Conservation (phyloP, 1,140 invertebrate species). For the Lepidurus apus region DNA sequence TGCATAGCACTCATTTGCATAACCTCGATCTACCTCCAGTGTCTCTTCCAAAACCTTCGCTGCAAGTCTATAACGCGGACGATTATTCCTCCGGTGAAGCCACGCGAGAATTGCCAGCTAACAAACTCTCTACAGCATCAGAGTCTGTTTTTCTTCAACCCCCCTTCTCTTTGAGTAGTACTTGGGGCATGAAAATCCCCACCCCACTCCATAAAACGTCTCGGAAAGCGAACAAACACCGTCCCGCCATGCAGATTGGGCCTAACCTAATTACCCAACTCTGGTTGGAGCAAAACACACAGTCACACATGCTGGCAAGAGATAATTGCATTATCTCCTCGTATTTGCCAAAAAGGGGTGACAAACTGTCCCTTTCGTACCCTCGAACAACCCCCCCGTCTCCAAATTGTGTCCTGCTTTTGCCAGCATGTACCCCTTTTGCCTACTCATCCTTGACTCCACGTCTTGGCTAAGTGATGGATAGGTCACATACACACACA, state of each 20-base stretch:
- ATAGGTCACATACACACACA: not conserved
- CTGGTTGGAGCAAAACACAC: slow-evolving; percentile 7
- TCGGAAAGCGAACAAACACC: not conserved
- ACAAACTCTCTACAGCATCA: not conserved
- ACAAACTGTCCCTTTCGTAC: not conserved
- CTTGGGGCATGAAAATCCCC: not conserved
- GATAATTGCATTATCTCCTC: slow-evolving; percentile 15
- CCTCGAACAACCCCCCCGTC: not conserved
- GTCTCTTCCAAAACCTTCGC: slow-evolving; percentile 4
- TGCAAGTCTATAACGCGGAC: not conserved
- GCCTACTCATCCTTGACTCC: slow-evolving; percentile 8
- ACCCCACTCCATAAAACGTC: not conserved
- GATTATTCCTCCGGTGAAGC: not conserved
- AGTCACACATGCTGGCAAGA: not conserved
- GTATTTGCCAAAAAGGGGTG: slow-evolving; percentile 11
- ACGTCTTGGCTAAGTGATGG: not conserved
- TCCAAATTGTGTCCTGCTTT: not conserved
- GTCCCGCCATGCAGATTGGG: not conserved
- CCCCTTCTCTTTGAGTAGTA: not conserved
- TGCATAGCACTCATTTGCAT: slow-evolving; percentile 14
- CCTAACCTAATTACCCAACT: slow-evolving; percentile 3
- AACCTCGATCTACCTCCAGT: slow-evolving; percentile 12
- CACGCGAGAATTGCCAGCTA: not conserved
- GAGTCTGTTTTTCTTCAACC: slow-evolving; percentile 19
- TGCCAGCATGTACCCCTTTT: not conserved